phyloP scores from a whole-genome alignment of 2,888 invertebrate genomes.

The Melitaea athalia region DNA sequence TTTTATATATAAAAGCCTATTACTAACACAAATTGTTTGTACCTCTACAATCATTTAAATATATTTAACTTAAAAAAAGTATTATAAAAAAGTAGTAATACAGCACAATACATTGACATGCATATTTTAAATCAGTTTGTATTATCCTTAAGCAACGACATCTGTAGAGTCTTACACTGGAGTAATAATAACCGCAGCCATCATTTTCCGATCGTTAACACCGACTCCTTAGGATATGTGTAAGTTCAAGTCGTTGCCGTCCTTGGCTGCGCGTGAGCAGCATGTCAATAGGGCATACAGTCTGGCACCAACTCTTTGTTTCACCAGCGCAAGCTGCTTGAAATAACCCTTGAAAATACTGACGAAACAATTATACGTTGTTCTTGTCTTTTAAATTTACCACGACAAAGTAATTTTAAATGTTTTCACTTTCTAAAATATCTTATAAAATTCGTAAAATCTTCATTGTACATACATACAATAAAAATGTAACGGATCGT shows the following conservation, averaged over 20 bases:
- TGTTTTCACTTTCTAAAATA: no score
- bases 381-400: not conserved
- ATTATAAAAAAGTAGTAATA: not conserved
- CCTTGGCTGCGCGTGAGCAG: slow-evolving; percentile 67
- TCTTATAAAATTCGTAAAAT: not conserved
- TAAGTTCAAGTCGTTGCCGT: slow-evolving; percentile 46
- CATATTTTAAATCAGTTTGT: not conserved
- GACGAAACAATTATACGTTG: slow-evolving; percentile 6
- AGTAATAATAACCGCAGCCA: slow-evolving; percentile 36
- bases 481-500: no score
- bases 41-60: no score
- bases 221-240: slow-evolving; percentile 34
- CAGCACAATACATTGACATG: not conserved
- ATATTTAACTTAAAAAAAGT: no score
- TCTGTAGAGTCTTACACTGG: not conserved
- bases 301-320: slow-evolving; percentile 55
- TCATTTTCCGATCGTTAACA: slow-evolving; percentile 37
- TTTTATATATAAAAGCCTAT: no score
- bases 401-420: no score
- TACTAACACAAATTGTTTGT: no score
- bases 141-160: not conserved
- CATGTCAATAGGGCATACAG: slow-evolving; percentile 58
- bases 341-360: slow-evolving; percentile 23
- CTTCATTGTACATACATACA: not conserved
- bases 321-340: slow-evolving; percentile 42